Percentiles rank a stretch among this genome's conserved stretches.
Conservation (phyloP, 2,888 invertebrate species). For the Dyspetes luteomarginatus region DNA sequence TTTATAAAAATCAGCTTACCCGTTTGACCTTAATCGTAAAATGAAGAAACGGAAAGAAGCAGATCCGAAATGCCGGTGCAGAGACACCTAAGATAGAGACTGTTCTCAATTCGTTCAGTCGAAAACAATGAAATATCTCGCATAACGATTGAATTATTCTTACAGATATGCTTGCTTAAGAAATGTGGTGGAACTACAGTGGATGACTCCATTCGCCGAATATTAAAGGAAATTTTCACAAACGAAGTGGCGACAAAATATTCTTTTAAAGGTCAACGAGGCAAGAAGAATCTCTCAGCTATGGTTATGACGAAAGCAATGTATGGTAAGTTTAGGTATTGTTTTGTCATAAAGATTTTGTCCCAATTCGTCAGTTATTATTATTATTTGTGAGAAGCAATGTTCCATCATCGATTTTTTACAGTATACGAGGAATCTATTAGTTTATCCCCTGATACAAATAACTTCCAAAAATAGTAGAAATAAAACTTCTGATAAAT, state of each 20-base stretch:
- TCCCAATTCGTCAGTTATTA: background rate
- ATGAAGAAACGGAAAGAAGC: too few relatives aligned
- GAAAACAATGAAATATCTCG: background rate
- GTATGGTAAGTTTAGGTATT: constrained; percentile 13
- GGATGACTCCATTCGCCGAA: constrained; percentile 27
- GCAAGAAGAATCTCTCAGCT: constrained; percentile 17
- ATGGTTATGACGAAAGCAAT: constrained; percentile 12
- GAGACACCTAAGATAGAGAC: too few relatives aligned
- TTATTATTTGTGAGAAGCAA: too few relatives aligned
- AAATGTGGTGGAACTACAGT: constrained; percentile 26
- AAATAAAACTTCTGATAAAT: background rate
- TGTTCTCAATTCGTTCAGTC: background rate
- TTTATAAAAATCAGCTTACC: too few relatives aligned
- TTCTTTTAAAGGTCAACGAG: constrained; percentile 12
- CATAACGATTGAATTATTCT: background rate
- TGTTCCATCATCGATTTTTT: background rate
- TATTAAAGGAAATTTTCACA: constrained; percentile 32
- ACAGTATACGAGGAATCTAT: too few relatives aligned
- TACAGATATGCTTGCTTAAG: constrained; percentile 7
- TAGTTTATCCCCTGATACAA: too few relatives aligned
- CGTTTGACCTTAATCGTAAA: too few relatives aligned
- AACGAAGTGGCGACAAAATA: constrained; percentile 24
- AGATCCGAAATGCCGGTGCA: too few relatives aligned
- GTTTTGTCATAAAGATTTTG: background rate
- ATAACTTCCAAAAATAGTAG: too few relatives aligned